phyloP scores from a whole-genome alignment of 2,113 vertebrate genomes.

The Globicephala melas region DNA sequence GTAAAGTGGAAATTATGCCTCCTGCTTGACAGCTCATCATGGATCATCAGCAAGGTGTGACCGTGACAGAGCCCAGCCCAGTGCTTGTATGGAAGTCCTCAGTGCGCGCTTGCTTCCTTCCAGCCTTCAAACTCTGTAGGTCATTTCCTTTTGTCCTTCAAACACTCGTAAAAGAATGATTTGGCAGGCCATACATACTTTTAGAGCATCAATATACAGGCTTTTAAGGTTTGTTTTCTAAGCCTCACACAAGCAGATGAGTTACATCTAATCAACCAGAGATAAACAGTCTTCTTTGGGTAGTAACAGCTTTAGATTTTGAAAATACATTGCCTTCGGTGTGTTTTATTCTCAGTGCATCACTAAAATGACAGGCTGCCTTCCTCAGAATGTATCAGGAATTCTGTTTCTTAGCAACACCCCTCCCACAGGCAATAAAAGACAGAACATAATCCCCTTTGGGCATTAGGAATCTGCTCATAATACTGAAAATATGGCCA shows the following conservation, averaged over 20 bases:
- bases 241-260: neutral
- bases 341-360: conserved; percentile 52
- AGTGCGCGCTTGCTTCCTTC: neutral
- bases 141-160: neutral
- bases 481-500: conserved; percentile 53
- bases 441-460: conserved; percentile 69
- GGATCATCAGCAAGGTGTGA: neutral
- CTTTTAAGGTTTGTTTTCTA: conserved; percentile 15
- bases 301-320: neutral
- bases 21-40: neutral
- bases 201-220: neutral
- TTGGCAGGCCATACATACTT: neutral
- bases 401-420: conserved; percentile 82
- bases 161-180: neutral
- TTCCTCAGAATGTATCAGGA: conserved; percentile 62
- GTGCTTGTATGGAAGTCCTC: fast-evolving
- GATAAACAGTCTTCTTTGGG: neutral
- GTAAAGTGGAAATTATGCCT: neutral
- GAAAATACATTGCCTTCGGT: conserved; percentile 8
- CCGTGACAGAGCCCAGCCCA: fast-evolving
- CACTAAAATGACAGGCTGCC: conserved; percentile 65
- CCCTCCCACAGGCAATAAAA: conserved; percentile 76
- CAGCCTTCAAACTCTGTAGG: neutral
- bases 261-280: neutral
- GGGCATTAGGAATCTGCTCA: conserved; percentile 61